Evolutionary conservation across 2,888 invertebrate genomes (phyloP), one percentile per base, ranked within the genome.

Genomic region (Orthonevra nobilis): DNA sequence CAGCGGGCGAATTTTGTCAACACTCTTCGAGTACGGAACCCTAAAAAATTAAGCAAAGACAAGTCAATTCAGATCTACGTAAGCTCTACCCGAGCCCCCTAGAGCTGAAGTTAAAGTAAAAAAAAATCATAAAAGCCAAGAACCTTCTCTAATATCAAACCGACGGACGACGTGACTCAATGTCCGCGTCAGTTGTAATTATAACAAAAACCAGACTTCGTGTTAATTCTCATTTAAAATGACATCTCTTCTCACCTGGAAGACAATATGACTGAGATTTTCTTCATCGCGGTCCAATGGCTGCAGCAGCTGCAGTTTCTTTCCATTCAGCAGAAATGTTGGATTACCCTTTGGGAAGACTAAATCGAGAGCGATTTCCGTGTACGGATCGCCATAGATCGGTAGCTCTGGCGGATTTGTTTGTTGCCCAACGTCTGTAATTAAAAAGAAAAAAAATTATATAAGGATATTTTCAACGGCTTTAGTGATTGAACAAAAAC

Each of bases 241-340:
- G 72, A 77, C 77, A 48, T 66, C 52, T 61, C 74, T 20, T 79
- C 87, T 89, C 88, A 96, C 95, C 93, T 96, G 95, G 87, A 96
- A 96, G 20, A 96, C 94, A 89, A 96, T 94, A 89, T 96, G 96
- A 63, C 96, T 96, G 64, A 96, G 90, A 86, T 95, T 95, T 84
- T 95, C 94, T 61, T 92, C 93, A 89, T 97, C 96, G 84, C 96
- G 92, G 87, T 97, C 96, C 50, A 97, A 89, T 0, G 96, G 96
- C 82, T 94, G 91, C 60, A 95, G 89, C 56, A 97, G 90, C 86
- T 94, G 93, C 52, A 97, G 89, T 73, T 92, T 92, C 88, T 96
- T 97, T 36, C 95, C 96, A 85, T 95, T 93, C 26, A 97, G 91
- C 83, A 93, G 91, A 88, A 97, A 97, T 82, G 94, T 89, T 58